Conservation (phyloP, 35 echinoderm and acorn worm species). For the Heliocidaris erythrogramma region DNA sequence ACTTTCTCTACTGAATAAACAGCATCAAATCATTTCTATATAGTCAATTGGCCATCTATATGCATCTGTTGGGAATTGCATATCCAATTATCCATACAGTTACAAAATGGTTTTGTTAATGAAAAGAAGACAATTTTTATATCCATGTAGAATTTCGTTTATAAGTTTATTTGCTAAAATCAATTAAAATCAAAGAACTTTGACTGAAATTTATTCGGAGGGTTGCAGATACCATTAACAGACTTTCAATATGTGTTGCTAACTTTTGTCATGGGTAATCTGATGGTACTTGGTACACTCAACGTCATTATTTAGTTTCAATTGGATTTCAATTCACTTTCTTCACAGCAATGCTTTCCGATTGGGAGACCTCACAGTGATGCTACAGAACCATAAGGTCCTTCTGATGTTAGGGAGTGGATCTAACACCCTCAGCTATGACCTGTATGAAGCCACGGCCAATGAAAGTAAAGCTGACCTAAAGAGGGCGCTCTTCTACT, state of each 20-base stretch:
- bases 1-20: background rate
- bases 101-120: no score
- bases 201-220: background rate
- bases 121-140: no score
- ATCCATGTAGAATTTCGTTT: background rate
- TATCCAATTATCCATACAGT: no score
- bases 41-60: background rate
- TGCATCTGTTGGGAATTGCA: no score
- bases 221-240: background rate
- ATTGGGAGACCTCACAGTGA: background rate
- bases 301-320: background rate
- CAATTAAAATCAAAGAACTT: background rate
- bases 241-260: background rate
- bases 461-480: background rate
- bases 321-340: background rate
- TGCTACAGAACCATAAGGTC: background rate
- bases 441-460: background rate
- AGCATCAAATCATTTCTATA: background rate
- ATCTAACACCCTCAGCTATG: background rate
- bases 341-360: background rate
- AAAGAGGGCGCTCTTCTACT: conserved; percentile 20
- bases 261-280: background rate
- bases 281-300: background rate
- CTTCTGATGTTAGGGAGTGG: background rate
- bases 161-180: background rate